Percentiles rank a stretch among this genome's conserved stretches.
Evolutionary conservation across 2,113 vertebrate species (phyloP).

Genomic region (Pelmatolapia mariae): DNA sequence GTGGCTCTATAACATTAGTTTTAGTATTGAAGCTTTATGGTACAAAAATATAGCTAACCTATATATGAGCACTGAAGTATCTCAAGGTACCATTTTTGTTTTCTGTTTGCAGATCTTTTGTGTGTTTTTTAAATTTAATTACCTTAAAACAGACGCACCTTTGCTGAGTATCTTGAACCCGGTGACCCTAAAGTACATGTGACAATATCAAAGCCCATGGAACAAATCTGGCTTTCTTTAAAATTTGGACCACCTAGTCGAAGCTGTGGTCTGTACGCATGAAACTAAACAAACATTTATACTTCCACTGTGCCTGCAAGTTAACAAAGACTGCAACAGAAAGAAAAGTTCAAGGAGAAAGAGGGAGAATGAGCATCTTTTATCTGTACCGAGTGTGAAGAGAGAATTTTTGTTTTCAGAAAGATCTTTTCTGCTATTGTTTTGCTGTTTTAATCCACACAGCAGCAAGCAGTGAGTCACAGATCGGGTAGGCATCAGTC

Average conservation of each 20-base stretch:
- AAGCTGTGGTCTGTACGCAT: not conserved
- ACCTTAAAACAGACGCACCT: fast-evolving
- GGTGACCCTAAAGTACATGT: not conserved
- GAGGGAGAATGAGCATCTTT: not conserved
- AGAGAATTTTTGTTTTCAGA: not conserved
- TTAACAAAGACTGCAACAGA: not conserved
- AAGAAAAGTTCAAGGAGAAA: not conserved
- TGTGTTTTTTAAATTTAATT: fast-evolving
- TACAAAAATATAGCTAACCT: not conserved
- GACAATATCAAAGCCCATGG: not conserved
- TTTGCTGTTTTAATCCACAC: not conserved
- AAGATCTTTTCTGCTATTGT: not conserved
- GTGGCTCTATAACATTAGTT: not conserved
- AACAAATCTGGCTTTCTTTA: not conserved
- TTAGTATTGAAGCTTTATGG: not conserved
- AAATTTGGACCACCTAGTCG: not conserved
- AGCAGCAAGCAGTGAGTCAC: not conserved
- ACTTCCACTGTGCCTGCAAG: not conserved
- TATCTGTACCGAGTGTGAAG: not conserved
- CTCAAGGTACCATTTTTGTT: not conserved
- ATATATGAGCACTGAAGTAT: not conserved
- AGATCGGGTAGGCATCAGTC: not conserved
- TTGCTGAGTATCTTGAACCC: not conserved
- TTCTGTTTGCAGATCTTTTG: not conserved
- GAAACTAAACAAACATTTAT: not conserved